These are phyloP conservation scores for Zoanthus gigantus DNA, from an alignment of 92 coral and sea anemone species.

Conservation along the genomic window DNA sequence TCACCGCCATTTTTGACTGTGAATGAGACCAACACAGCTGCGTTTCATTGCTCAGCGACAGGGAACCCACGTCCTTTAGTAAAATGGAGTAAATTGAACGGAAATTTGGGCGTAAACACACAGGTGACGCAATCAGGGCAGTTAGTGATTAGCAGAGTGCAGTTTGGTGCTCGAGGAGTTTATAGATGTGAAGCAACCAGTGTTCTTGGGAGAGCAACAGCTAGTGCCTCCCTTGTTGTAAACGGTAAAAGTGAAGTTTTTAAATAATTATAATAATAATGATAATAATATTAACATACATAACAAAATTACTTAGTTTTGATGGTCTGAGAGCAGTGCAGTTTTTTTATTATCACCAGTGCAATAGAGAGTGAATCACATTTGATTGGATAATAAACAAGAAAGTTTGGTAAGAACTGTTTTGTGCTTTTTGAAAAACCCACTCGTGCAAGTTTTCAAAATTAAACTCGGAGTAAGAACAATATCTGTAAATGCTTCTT, in stretches of 20 bases:
- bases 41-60: conserved; percentile 49
- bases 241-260: conserved; percentile 1
- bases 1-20: conserved; percentile 51
- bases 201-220: conserved; percentile 36
- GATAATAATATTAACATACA: no score
- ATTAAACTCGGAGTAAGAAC: no score
- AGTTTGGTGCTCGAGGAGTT: conserved; percentile 28
- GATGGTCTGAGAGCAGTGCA: no score
- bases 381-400: no score
- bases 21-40: conserved; percentile 50
- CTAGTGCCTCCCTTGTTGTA: conserved; percentile 15
- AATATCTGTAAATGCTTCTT: no score
- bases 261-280: not conserved
- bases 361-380: no score
- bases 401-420: no score
- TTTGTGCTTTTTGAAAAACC: no score
- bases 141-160: conserved; percentile 26
- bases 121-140: conserved; percentile 24
- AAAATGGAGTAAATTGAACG: conserved; percentile 56
- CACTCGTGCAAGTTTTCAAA: no score
- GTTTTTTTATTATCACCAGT: no score
- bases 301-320: no score
- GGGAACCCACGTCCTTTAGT: conserved; percentile 55
- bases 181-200: conserved; percentile 38
- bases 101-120: conserved; percentile 1